Evolutionary conservation across 2,113 vertebrate genomes (phyloP).

Genomic region (Lagopus muta): DNA sequence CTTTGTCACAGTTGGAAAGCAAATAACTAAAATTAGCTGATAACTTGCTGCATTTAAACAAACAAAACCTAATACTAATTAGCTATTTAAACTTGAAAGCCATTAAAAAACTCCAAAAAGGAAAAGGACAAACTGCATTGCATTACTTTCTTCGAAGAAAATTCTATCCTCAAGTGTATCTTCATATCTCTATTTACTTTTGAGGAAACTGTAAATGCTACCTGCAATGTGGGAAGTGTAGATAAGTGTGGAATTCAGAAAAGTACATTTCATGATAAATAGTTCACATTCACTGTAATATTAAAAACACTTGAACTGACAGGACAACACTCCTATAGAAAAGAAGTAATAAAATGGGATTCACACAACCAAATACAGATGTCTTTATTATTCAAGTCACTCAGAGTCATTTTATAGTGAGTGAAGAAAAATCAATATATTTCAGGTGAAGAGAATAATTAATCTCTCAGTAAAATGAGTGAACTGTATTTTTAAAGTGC

Average conservation of each 20-base stretch:
- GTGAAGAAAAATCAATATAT: not conserved
- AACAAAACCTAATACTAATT: not conserved
- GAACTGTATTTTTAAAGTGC: not conserved
- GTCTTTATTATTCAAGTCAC: not conserved
- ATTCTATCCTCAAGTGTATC: not conserved
- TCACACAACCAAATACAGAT: not conserved
- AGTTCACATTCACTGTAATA: not conserved
- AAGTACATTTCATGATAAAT: not conserved
- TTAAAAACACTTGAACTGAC: not conserved
- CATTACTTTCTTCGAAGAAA: not conserved
- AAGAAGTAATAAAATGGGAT: not conserved
- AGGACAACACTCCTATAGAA: not conserved
- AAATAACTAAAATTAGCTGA: not conserved
- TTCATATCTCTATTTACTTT: not conserved
- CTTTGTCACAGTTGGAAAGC: not conserved
- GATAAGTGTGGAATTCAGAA: not conserved
- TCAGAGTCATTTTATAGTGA: not conserved
- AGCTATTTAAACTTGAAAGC: not conserved
- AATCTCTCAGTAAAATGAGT: not conserved
- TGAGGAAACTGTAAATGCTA: not conserved
- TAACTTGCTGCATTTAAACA: not conserved
- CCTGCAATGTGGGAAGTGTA: not conserved
- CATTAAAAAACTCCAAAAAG: not conserved
- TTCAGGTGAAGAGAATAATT: not conserved
- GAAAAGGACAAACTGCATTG: not conserved